Evolutionary conservation across 2,888 invertebrate species (phyloP).

Genomic region (Eupithecia pulchellata): DNA sequence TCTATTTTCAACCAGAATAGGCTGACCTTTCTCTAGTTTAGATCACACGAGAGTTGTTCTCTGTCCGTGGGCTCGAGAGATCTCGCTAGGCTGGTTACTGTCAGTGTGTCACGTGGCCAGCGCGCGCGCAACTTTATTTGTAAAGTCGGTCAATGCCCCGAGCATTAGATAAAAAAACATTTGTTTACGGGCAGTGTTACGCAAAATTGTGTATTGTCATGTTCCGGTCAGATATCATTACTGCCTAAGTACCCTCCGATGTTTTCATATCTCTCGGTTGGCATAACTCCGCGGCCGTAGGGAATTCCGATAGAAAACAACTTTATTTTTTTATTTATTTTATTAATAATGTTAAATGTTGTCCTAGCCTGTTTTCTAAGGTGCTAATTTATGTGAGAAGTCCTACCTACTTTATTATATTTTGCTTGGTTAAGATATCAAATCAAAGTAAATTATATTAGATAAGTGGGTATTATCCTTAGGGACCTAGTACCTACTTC

Average conservation of each 20-base stretch:
- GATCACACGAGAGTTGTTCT: background rate
- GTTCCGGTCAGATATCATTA: conserved; percentile 60
- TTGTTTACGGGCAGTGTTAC: conserved; percentile 80
- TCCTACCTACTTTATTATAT: conserved; percentile 12
- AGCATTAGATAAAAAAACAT: conserved; percentile 82
- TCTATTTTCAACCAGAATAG: conserved; percentile 55
- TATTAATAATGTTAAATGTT: conserved; percentile 11
- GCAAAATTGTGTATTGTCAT: conserved; percentile 69
- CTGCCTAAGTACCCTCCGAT: conserved; percentile 45
- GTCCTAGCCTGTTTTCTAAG: conserved; percentile 15
- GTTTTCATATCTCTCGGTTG: conserved; percentile 9
- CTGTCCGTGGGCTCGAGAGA: conserved; percentile 23
- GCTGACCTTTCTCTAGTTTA: conserved; percentile 42
- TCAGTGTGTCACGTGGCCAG: conserved; percentile 81
- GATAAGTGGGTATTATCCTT: too few relatives aligned
- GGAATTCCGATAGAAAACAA: too few relatives aligned
- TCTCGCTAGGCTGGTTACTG: conserved; percentile 55
- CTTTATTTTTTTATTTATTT: too few relatives aligned
- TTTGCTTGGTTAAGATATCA: conserved; percentile 8
- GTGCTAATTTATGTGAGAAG: conserved; percentile 6
- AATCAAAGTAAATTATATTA: conserved; percentile 26
- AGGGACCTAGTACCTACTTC: too few relatives aligned
- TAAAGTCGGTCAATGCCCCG: conserved; percentile 85
- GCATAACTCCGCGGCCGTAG: too few relatives aligned
- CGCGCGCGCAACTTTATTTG: conserved; percentile 81